phyloP scores from a whole-genome alignment of 2,113 vertebrate species.

The Cebus imitator region DNA sequence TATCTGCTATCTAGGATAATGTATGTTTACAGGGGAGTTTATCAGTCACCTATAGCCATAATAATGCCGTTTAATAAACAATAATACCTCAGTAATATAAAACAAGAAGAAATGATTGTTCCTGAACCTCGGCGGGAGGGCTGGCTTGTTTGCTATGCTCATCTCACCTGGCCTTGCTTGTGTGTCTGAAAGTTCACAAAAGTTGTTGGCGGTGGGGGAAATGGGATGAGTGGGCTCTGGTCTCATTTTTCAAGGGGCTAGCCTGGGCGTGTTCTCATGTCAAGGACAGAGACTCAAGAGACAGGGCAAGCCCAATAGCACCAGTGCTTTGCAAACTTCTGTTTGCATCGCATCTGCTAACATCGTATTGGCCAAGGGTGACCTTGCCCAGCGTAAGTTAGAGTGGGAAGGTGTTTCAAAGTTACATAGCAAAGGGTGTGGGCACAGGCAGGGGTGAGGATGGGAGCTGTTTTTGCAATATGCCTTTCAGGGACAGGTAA shows the following conservation, averaged over 20 bases:
- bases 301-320: fast-evolving
- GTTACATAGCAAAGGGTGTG: fast-evolving
- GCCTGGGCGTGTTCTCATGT: background rate
- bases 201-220: background rate
- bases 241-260: background rate
- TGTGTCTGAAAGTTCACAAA: background rate
- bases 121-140: background rate
- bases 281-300: fast-evolving
- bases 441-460: background rate
- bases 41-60: background rate
- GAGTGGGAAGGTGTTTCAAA: fast-evolving
- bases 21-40: background rate
- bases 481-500: background rate
- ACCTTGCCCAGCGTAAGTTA: background rate
- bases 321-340: background rate
- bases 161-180: background rate
- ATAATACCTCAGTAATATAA: background rate
- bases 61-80: background rate
- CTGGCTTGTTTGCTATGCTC: background rate
- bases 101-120: background rate
- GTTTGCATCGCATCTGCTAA: fast-evolving
- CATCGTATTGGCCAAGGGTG: background rate
- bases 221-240: background rate
- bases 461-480: background rate
- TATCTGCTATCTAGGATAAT: background rate